A percentile compares a stretch with the other conserved stretches of the same genome.
These are phyloP conservation scores for Pachydiplax longipennis DNA, from an alignment of 2,888 invertebrate genomes.

Conservation along the genomic window DNA sequence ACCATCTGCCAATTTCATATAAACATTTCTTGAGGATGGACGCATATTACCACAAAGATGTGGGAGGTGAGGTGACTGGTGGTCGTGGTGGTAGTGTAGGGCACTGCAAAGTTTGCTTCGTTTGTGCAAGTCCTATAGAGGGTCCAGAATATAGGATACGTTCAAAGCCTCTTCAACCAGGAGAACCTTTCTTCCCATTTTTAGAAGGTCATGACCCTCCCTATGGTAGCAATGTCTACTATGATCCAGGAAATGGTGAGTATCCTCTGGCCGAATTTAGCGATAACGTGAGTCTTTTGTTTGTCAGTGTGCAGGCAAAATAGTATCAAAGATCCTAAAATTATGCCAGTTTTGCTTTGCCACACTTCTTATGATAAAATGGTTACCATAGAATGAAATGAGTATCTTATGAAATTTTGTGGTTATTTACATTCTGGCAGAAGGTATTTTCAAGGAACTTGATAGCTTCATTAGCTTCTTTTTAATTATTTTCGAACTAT, in stretches of 20 bases:
- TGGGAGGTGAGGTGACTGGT: constrained; percentile 29
- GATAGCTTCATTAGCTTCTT: too few species aligned
- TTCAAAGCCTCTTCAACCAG: constrained; percentile 71
- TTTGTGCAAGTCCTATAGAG: constrained; percentile 77
- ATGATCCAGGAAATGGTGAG: constrained; percentile 28
- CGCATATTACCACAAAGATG: constrained; percentile 32
- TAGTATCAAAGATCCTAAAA: too few species aligned
- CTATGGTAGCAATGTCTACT: constrained; percentile 64
- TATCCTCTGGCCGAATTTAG: background rate
- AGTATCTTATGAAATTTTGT: too few species aligned
- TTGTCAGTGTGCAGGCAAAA: too few species aligned
- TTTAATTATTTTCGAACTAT: too few species aligned
- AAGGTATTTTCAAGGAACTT: too few species aligned
- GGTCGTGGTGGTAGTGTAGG: constrained; percentile 50
- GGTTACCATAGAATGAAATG: too few species aligned
- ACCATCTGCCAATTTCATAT: background rate
- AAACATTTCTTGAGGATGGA: constrained; percentile 22
- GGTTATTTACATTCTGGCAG: too few species aligned
- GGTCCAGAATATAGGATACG: constrained; percentile 68
- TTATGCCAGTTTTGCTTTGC: too few species aligned
- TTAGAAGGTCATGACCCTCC: constrained; percentile 89
- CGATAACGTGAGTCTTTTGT: too few species aligned
- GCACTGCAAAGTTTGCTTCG: constrained; percentile 63
- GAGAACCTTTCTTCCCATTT: constrained; percentile 90
- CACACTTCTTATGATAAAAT: too few species aligned